These are phyloP conservation scores for Sesia apiformis DNA, from an alignment of 2,888 invertebrate species.

Conservation along the genomic window DNA sequence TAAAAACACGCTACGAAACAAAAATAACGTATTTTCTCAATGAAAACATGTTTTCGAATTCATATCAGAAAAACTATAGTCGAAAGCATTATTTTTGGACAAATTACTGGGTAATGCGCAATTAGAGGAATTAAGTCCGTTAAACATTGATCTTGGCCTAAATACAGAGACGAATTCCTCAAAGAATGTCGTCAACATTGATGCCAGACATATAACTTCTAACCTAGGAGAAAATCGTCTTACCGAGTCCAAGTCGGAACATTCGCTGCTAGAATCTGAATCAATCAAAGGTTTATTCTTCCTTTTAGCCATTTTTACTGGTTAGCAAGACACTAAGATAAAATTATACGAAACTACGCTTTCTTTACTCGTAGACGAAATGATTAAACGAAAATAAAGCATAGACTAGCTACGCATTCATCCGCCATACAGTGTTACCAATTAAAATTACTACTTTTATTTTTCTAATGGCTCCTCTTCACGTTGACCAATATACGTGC, in stretches of 20 bases:
- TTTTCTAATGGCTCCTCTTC: too few species aligned
- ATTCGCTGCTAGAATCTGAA: slow-evolving; percentile 87
- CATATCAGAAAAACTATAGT: not conserved
- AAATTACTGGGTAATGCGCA: slow-evolving; percentile 25
- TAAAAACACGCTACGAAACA: slow-evolving; percentile 15
- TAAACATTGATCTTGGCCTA: slow-evolving; percentile 57
- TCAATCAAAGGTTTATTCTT: slow-evolving; percentile 89
- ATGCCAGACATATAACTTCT: slow-evolving; percentile 20
- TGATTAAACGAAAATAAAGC: too few species aligned
- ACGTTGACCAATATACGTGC: too few species aligned
- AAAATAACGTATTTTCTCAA: slow-evolving; percentile 10
- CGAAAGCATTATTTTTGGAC: slow-evolving; percentile 1
- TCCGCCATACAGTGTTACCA: too few species aligned
- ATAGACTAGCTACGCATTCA: too few species aligned
- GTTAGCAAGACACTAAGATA: slow-evolving; percentile 16
- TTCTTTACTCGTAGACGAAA: slow-evolving; percentile 8
- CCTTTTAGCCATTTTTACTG: slow-evolving; percentile 82
- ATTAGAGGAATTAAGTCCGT: slow-evolving; percentile 30
- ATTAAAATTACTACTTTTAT: too few species aligned
- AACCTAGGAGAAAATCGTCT: slow-evolving; percentile 58
- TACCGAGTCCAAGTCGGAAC: slow-evolving; percentile 89
- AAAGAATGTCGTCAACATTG: slow-evolving; percentile 49
- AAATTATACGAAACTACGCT: slow-evolving; percentile 19
- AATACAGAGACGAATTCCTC: slow-evolving; percentile 49
- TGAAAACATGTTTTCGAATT: slow-evolving; percentile 5